Conservation (phyloP, 92 coral and sea anemone genomes). For the Epizoanthus illoricatus region DNA sequence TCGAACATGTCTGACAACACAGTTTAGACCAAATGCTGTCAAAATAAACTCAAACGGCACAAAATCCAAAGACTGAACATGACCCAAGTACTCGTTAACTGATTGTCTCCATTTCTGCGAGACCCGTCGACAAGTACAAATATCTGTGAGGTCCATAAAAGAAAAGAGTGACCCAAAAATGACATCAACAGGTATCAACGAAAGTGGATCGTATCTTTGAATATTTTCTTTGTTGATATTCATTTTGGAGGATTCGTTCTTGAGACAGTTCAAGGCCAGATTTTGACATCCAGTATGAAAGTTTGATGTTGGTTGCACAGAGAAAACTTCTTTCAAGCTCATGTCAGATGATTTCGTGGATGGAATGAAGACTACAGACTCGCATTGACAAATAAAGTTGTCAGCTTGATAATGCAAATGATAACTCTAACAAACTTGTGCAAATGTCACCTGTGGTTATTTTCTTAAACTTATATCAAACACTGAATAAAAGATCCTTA, state of each 20-base stretch:
- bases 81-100: slow-evolving; percentile 49
- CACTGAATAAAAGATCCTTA: background rate
- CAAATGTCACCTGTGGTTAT: background rate
- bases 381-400: background rate
- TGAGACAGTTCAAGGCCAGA: background rate
- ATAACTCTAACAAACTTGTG: background rate
- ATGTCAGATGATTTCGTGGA: background rate
- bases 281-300: background rate
- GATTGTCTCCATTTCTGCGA: slow-evolving; percentile 63
- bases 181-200: slow-evolving; percentile 54
- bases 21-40: slow-evolving; percentile 61
- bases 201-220: slow-evolving; percentile 43
- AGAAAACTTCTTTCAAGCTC: background rate
- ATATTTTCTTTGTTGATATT: background rate
- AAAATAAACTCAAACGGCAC: slow-evolving; percentile 66
- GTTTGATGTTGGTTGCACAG: background rate
- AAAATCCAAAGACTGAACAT: slow-evolving; percentile 54
- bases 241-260: background rate
- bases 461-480: background rate
- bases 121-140: slow-evolving; percentile 67
- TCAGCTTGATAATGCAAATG: background rate
- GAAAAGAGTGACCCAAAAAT: slow-evolving; percentile 57
- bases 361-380: background rate
- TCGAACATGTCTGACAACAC: slow-evolving; percentile 45
- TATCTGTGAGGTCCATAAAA: slow-evolving; percentile 50